phyloP scores from a whole-genome alignment of 2,113 vertebrate genomes.

The Athene noctua region DNA sequence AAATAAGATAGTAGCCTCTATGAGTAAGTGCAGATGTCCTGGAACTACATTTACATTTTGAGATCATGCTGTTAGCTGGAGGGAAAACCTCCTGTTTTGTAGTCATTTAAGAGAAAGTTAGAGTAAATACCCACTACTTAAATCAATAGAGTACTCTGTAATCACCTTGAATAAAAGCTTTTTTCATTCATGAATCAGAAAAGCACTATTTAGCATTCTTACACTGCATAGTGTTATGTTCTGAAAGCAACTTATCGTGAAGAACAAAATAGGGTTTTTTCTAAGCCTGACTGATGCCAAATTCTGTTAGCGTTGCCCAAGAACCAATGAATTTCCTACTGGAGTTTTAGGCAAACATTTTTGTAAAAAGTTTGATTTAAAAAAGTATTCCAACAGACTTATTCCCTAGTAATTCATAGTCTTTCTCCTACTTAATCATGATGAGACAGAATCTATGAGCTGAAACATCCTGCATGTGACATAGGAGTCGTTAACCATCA shows the following conservation, averaged over 20 bases:
- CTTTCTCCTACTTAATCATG: background rate
- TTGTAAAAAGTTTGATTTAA: background rate
- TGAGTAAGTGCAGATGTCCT: background rate
- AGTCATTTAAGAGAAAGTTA: background rate
- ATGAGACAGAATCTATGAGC: background rate
- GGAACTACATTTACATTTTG: background rate
- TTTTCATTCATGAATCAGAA: slow-evolving; percentile 35
- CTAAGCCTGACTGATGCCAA: background rate
- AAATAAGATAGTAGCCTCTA: background rate
- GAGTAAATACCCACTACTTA: background rate
- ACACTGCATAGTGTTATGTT: background rate
- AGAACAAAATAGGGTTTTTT: background rate
- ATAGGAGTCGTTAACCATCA: background rate
- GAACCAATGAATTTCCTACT: background rate
- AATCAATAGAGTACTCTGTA: slow-evolving; percentile 14
- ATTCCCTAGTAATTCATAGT: background rate
- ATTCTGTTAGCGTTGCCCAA: background rate
- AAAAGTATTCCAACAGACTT: background rate
- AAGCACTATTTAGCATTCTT: slow-evolving; percentile 5
- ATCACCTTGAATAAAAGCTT: slow-evolving; percentile 36
- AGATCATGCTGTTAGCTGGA: background rate
- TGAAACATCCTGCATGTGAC: background rate
- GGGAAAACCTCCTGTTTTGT: background rate
- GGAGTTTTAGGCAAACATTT: background rate
- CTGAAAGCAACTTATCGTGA: background rate